Base-by-base conservation (phyloP, 2,797 vertebrate genomes). In the Poeciliopsis paucimaculata region DNA sequence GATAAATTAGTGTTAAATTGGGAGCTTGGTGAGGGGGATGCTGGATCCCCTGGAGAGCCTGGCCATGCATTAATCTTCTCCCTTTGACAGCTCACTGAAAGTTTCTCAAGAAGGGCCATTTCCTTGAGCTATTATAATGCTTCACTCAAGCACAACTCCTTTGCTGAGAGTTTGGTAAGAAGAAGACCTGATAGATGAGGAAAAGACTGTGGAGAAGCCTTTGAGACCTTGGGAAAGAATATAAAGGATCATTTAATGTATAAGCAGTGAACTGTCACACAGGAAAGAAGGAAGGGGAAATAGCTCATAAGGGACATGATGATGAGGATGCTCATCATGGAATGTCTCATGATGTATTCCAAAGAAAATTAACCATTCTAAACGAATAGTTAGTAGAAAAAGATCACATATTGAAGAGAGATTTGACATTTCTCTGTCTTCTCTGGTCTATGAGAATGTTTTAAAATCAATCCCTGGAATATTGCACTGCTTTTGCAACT, bases 41-140 rank as follows among this genome's bases (percentile, higher is more conserved):
- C 84, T 82, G 73, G 89, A 91, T 93, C 93, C 94, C 94, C 94
- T 88, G 86, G 93, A 94, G 94, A 94, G 91, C 75, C 80, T 78
- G 85, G 90, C 87, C 80, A 78, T 89, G 89, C 94, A 96, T 96
- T 96, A 95, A 96, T 96, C 95, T 96, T 96, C 93, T 91, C 86
- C 87, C 83, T 92, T 91, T 95, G 96, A 96, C 94, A 96, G 95
- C 93, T 94, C 93, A 79, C 90, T 90, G 92, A 95, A 95, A 94
- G 94, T 95, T 96, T 95, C 93, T 95, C 91, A 93, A 96, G 94
- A 94, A 95, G 92, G 92, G 83, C 90, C 90, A 93, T 95, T 96
- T 96, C 94, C 95, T 94, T 95, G 85, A 94, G 94, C 93, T 93
- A 95, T 96, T 96, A 96, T 95, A 95, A 95, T 92, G 93, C 95